Evolutionary conservation across 1,140 invertebrate species (phyloP).

Genomic region (Probaryconus sp.): DNA sequence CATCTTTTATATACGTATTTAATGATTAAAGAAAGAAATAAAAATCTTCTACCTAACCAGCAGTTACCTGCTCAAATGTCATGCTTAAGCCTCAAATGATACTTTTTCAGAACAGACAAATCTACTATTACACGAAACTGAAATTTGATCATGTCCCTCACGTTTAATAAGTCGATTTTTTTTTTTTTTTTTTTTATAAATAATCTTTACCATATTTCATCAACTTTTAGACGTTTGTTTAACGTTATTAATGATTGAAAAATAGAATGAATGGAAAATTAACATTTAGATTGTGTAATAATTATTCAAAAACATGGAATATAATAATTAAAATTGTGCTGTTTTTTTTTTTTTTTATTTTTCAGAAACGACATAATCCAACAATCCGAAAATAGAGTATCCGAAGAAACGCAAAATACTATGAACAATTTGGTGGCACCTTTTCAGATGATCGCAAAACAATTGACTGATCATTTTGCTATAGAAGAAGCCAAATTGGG

Average conservation of each 20-base stretch:
- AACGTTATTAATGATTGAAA: conserved; percentile 9
- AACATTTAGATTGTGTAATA: too few species aligned
- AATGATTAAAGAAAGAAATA: too few species aligned
- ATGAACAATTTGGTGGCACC: conserved; percentile 65
- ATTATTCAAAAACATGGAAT: too few species aligned
- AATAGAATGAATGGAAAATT: too few species aligned
- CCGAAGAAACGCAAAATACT: conserved; percentile 60
- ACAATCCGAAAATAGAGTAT: conserved; percentile 57
- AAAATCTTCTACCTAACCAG: too few species aligned
- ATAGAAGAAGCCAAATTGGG: conserved; percentile 61
- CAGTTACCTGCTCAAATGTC: too few species aligned
- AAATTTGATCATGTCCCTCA: too few species aligned
- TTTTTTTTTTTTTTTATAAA: conserved; percentile 4
- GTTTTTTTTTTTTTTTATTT: conserved; percentile 16
- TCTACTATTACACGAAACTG: too few species aligned
- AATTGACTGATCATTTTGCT: conserved; percentile 66
- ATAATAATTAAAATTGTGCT: conserved; percentile 1
- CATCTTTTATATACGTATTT: too few species aligned
- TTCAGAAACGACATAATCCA: conserved; percentile 69
- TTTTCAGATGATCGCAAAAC: conserved; percentile 68
- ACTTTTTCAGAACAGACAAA: too few species aligned
- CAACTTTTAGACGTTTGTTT: not conserved
- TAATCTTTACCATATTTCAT: not conserved
- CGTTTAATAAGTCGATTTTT: too few species aligned
- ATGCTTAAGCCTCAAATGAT: too few species aligned